Percentiles rank a stretch among this genome's conserved stretches.
phyloP scores from a whole-genome alignment of 2,113 vertebrate genomes.

The Rafetus swinhoei region DNA sequence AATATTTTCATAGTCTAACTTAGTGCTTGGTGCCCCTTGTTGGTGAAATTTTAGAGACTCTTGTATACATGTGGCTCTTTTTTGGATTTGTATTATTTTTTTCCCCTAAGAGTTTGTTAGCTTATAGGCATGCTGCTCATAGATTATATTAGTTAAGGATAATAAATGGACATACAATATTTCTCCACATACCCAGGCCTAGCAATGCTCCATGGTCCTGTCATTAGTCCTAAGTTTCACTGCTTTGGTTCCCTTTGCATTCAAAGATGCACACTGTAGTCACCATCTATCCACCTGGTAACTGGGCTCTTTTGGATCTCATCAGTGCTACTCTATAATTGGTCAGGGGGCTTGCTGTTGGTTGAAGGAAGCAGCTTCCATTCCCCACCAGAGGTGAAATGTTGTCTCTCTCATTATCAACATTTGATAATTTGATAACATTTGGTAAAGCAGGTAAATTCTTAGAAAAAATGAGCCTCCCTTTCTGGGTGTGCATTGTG shows the following conservation, averaged over 20 bases:
- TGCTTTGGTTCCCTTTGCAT: neutral
- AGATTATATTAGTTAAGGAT: neutral
- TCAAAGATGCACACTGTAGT: fast-evolving
- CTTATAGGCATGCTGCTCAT: neutral
- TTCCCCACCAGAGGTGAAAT: neutral
- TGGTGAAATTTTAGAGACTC: neutral
- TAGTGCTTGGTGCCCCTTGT: fast-evolving
- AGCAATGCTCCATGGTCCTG: neutral
- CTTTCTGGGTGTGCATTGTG: neutral
- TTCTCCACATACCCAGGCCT: neutral
- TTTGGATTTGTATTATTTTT: neutral
- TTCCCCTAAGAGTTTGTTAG: neutral
- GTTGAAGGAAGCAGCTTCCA: neutral
- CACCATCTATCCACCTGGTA: neutral
- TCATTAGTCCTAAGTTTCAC: neutral
- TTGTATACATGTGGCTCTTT: neutral
- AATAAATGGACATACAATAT: neutral
- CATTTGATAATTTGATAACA: too few relatives aligned
- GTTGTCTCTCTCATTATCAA: neutral
- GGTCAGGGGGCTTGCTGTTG: neutral
- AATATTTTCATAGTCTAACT: neutral
- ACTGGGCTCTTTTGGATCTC: neutral
- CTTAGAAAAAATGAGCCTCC: neutral
- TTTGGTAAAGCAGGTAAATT: neutral
- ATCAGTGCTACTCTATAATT: neutral